phyloP scores from a whole-genome alignment of 2,797 vertebrate species.

The Heteromormyrus szaboi region DNA sequence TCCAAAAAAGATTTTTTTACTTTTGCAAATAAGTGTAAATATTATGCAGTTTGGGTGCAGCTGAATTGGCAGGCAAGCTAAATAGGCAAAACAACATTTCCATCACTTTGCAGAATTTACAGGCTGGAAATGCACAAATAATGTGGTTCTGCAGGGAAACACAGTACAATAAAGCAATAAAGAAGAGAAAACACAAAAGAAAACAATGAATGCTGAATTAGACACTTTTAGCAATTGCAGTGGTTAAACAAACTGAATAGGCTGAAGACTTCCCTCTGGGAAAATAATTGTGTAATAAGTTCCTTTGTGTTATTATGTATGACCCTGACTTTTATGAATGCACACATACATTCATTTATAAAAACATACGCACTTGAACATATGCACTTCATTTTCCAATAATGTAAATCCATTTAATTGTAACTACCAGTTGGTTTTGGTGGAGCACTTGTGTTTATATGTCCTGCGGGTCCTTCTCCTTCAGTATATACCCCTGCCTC shows the following conservation, averaged over 20 bases:
- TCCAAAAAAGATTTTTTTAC: neutral
- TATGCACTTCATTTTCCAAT: neutral
- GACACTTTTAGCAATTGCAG: slow-evolving; percentile 4
- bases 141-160: slow-evolving; percentile 2
- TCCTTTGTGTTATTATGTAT: neutral
- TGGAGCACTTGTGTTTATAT: neutral
- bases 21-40: slow-evolving; percentile 10
- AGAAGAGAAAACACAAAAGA: neutral
- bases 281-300: neutral
- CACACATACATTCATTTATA: neutral
- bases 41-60: slow-evolving; percentile 5
- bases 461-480: neutral
- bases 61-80: slow-evolving; percentile 1
- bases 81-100: slow-evolving; percentile 10
- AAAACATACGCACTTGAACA: neutral
- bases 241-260: slow-evolving; percentile 4
- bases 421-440: neutral
- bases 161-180: neutral
- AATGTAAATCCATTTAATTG: neutral
- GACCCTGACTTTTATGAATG: neutral
- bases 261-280: slow-evolving; percentile 2
- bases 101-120: neutral
- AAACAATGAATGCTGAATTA: slow-evolving; percentile 9
- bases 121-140: neutral
- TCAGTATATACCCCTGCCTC: neutral